phyloP scores from a whole-genome alignment of 2,113 vertebrate genomes.

The Alces alces region DNA sequence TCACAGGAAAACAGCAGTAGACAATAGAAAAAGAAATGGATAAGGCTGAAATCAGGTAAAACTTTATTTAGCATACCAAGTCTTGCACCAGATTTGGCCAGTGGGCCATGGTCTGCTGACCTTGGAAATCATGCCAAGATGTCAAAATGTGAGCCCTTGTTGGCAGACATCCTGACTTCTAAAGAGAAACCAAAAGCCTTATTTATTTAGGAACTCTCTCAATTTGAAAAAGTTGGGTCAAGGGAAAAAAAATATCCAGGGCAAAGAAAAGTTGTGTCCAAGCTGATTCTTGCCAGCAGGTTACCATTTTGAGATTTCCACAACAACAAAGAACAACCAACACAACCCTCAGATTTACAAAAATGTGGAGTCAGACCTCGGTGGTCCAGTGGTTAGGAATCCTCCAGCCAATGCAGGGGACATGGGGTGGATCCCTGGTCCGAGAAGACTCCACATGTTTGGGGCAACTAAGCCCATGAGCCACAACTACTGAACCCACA shows the following conservation, averaged over 20 bases:
- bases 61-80: no score
- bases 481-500: not conserved
- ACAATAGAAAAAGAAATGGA: not conserved
- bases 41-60: not conserved
- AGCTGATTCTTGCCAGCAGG: not conserved
- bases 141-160: not conserved
- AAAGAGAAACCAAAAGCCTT: not conserved
- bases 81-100: not conserved
- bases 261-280: not conserved
- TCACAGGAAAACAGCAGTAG: not conserved
- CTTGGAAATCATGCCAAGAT: accelerated
- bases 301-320: not conserved
- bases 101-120: accelerated
- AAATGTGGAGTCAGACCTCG: not conserved
- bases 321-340: not conserved
- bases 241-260: not conserved
- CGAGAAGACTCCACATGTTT: not conserved
- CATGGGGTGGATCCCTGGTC: not conserved
- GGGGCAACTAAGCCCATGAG: not conserved
- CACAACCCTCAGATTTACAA: not conserved
- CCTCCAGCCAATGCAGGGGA: not conserved
- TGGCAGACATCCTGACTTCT: not conserved
- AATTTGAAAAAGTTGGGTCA: not conserved
- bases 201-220: not conserved
- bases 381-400: not conserved